A percentile compares a stretch with the other conserved stretches of the same genome.
Conservation (phyloP, 2,113 vertebrate species). For the Lamprotornis superbus region DNA sequence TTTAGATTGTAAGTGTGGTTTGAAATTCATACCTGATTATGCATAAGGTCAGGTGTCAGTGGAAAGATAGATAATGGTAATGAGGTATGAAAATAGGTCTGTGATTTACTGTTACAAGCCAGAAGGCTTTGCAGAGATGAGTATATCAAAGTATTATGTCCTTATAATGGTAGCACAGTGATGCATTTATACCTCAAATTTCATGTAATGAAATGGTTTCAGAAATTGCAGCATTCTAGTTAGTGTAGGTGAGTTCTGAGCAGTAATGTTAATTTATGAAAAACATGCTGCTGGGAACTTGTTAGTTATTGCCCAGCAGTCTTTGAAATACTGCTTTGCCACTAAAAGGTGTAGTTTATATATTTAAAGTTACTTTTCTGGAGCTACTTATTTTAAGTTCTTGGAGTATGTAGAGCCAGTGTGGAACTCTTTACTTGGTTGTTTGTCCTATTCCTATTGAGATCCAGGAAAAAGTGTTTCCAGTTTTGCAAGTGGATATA, state of each 20-base stretch:
- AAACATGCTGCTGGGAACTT: background rate
- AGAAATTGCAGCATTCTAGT: background rate
- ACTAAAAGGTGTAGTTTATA: constrained; percentile 36
- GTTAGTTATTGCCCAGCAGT: background rate
- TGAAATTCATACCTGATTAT: background rate
- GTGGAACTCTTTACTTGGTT: background rate
- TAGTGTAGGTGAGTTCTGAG: background rate
- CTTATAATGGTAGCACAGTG: background rate
- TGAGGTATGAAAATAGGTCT: constrained; percentile 30
- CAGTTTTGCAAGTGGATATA: background rate
- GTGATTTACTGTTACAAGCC: constrained; percentile 20
- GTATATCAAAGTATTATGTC: constrained; percentile 9
- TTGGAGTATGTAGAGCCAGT: background rate
- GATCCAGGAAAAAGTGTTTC: background rate
- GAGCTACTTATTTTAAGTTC: background rate
- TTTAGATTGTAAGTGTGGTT: background rate
- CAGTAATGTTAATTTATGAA: background rate
- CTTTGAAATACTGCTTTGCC: constrained; percentile 41
- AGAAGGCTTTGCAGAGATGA: background rate
- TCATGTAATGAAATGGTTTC: background rate
- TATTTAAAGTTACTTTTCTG: background rate
- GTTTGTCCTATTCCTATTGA: background rate
- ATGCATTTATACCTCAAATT: constrained; percentile 8
- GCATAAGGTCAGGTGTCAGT: background rate
- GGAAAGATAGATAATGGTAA: constrained; percentile 24